These are phyloP conservation scores for Enhydra lutris DNA, from an alignment of 2,113 vertebrate species.

Conservation along the genomic window DNA sequence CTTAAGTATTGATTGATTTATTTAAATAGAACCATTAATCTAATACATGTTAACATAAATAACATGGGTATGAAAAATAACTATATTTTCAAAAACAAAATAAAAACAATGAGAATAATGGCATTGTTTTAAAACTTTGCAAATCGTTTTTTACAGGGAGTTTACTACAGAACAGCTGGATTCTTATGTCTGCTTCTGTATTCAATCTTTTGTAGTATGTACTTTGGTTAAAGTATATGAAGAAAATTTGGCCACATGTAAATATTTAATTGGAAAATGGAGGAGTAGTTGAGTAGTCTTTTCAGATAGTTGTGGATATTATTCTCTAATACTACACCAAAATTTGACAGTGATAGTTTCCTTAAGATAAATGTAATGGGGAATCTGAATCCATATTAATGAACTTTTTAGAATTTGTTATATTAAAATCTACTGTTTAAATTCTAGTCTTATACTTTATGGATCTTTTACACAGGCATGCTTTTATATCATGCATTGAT, in stretches of 20 bases:
- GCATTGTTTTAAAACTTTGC: background rate
- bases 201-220: background rate
- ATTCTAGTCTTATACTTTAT: background rate
- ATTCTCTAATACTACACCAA: constrained; percentile 27
- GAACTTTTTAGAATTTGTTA: background rate
- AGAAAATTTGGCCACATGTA: constrained; percentile 5
- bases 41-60: background rate
- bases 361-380: background rate
- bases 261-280: constrained; percentile 16
- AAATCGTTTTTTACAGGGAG: background rate
- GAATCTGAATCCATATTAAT: background rate
- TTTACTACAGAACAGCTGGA: background rate
- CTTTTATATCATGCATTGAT: constrained; percentile 32
- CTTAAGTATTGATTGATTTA: background rate
- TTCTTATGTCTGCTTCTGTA: background rate
- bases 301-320: constrained; percentile 39
- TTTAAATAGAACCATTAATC: background rate
- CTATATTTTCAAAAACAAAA: constrained; percentile 37
- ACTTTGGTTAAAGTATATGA: background rate
- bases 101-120: constrained; percentile 12
- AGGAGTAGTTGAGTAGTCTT: background rate
- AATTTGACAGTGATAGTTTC: constrained; percentile 32
- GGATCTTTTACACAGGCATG: background rate
- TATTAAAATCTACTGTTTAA: constrained; percentile 33
- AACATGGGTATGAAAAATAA: constrained; percentile 7